Conservation (phyloP, 2,797 vertebrate genomes). For the Crotalus adamanteus region DNA sequence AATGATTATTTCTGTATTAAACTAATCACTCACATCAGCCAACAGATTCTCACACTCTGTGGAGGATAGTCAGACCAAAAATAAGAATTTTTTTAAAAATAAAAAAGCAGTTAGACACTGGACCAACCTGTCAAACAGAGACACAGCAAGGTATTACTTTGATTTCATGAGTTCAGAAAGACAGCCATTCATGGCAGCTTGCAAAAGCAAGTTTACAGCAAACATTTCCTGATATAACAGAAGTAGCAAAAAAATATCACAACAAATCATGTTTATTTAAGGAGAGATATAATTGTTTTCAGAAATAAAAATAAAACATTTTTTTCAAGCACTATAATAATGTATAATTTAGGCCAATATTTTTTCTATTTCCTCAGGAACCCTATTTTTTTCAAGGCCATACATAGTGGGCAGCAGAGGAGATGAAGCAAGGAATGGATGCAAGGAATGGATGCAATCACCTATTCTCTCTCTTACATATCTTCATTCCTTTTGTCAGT, state of each 20-base stretch:
- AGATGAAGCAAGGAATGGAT: background rate
- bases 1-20: background rate
- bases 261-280: background rate
- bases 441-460: background rate
- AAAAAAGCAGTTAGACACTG: background rate
- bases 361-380: background rate
- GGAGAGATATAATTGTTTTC: background rate
- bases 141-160: background rate
- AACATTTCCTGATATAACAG: background rate
- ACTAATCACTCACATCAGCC: background rate
- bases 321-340: background rate
- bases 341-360: background rate
- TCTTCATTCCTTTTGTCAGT: background rate
- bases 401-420: background rate
- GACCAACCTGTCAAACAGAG: background rate
- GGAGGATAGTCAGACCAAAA: background rate
- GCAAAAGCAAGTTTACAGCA: background rate
- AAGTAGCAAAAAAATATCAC: background rate
- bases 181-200: background rate
- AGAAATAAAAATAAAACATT: background rate
- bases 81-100: background rate
- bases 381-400: background rate
- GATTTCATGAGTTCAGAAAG: background rate
- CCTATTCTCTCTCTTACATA: background rate
- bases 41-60: background rate